Evolutionary conservation across 2,113 vertebrate species (phyloP).

Genomic region (Geococcyx californianus): DNA sequence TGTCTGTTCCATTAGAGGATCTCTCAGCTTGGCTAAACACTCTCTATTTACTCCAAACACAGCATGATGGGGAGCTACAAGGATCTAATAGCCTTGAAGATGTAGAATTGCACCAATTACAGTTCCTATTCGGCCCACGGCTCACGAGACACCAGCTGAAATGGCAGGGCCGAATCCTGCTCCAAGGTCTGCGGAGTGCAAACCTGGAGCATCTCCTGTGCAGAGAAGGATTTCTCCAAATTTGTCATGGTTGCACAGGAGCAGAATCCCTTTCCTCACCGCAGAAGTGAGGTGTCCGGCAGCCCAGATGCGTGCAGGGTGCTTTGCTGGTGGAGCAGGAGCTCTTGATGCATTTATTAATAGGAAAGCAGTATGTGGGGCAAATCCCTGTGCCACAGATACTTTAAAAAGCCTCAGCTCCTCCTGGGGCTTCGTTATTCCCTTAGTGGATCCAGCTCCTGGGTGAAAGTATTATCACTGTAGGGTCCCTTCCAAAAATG

Average conservation of each 20-base stretch:
- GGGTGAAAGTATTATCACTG: background rate
- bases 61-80: constrained; percentile 74
- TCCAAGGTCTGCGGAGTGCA: background rate
- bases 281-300: background rate
- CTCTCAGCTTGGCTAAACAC: constrained; percentile 74
- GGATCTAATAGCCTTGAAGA: constrained; percentile 65
- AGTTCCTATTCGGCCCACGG: constrained; percentile 6
- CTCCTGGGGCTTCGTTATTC: background rate
- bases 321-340: background rate
- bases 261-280: accelerated
- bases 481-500: background rate
- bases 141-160: constrained; percentile 28
- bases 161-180: background rate
- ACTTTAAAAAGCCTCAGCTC: background rate
- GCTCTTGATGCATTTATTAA: background rate
- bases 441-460: background rate
- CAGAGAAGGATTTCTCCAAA: background rate
- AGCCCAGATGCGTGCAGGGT: background rate
- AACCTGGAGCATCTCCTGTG: background rate
- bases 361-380: background rate
- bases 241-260: background rate
- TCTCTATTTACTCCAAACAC: constrained; percentile 74
- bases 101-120: constrained; percentile 69
- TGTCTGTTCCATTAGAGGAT: constrained; percentile 74
- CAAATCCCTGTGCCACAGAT: background rate